phyloP scores from a whole-genome alignment of 2,888 invertebrate genomes.

The Gisinianus flammeolus region DNA sequence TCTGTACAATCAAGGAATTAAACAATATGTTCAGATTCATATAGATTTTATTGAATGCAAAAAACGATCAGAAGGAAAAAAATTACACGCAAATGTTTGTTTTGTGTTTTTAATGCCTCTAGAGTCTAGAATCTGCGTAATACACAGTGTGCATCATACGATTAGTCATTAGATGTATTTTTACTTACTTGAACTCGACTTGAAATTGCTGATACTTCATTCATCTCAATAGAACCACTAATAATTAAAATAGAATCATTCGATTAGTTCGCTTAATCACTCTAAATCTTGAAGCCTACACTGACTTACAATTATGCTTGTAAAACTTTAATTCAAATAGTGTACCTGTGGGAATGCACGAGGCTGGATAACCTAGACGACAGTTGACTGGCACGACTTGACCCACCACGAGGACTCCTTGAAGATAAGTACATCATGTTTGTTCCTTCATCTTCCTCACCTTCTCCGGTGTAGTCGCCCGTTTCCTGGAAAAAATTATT shows the following conservation, averaged over 20 bases:
- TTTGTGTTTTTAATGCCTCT: too few relatives aligned
- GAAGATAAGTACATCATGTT: constrained; percentile 53
- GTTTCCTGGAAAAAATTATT: constrained; percentile 28
- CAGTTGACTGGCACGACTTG: constrained; percentile 68
- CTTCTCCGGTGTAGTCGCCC: constrained; percentile 24
- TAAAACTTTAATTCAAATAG: not conserved
- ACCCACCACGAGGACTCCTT: constrained; percentile 63
- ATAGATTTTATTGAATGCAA: too few relatives aligned
- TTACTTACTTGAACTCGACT: constrained; percentile 68
- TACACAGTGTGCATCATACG: too few relatives aligned
- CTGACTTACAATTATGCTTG: too few relatives aligned
- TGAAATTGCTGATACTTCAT: constrained; percentile 66
- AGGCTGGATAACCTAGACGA: constrained; percentile 75
- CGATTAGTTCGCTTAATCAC: too few relatives aligned
- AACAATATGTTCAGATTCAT: too few relatives aligned
- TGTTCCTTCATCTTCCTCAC: constrained; percentile 30
- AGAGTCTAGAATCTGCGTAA: too few relatives aligned
- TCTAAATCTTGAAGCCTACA: too few relatives aligned
- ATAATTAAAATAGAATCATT: constrained; percentile 47
- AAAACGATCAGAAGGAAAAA: too few relatives aligned
- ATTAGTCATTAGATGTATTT: too few relatives aligned
- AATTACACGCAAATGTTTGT: too few relatives aligned
- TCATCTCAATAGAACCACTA: constrained; percentile 73
- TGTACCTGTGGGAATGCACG: constrained; percentile 74
- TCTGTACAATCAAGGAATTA: too few relatives aligned